Evolutionary conservation across 1,140 invertebrate species (phyloP), one percentile per base, ranked within the genome.

Genomic region (Drosophila erecta): DNA sequence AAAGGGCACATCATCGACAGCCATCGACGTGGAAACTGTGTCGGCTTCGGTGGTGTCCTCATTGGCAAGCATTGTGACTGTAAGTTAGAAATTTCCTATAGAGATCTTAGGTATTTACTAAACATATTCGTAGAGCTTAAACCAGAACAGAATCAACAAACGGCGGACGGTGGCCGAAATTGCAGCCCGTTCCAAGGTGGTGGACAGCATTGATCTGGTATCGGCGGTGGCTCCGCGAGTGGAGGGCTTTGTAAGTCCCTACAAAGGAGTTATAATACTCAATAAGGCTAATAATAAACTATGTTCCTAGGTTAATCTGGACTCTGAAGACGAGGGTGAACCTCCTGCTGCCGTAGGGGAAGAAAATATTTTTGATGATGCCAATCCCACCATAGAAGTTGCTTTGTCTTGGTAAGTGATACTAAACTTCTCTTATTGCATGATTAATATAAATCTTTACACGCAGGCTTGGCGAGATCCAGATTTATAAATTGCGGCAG

Each of bases 131-230:
- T 44, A 55, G 35, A 53, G 30, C 17, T 55, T 49, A 20, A 51
- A 27, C 2, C 3, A 27, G n/a, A 15, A 33, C 14, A 30, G 17
- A n/a, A n/a, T n/a, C 2, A 8, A 30, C 1, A 10, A 33, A 0
- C 79, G 54, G 7, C 37, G 53, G 15, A 17, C 47, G n/a, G 7
- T 81, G 2, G 80, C 74, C 3, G 87, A 90, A 59, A 8, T 64
- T 11, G 87, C 77, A 17, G 87, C 87, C 0, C 72, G 78, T 30
- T 44, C 69, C 0, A 22, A 43, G 7, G 71, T 84, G 12, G 5
- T 87, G 17, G 90, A 84, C 35, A 55, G 49, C 7, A 75, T 91
- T 7, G 90, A 91, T 59, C 54, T 91, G 24, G 71, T 91, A 2
- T 77, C 90, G 1, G 76, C 76, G n/a, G 86, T 89, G 6, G 8